Evolutionary conservation across 1,140 invertebrate genomes (phyloP).

Genomic region (Andrena cerasifolii): DNA sequence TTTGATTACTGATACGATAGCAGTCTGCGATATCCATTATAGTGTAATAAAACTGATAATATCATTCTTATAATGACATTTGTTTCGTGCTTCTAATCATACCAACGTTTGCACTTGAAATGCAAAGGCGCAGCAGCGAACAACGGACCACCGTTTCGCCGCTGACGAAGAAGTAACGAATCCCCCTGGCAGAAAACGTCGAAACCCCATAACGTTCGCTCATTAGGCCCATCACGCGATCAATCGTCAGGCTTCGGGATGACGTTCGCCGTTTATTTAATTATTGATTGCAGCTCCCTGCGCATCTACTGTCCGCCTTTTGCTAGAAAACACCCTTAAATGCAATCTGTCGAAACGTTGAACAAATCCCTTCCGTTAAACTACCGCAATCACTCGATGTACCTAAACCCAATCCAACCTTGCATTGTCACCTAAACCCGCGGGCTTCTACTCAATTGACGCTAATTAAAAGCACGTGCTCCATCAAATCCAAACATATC

Average conservation of each 20-base stretch:
- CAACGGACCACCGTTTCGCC: background rate
- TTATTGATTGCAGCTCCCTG: conserved; percentile 51
- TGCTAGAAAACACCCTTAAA: conserved; percentile 45
- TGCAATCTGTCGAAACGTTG: background rate
- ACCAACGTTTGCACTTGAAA: too few species aligned
- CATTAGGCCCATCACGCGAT: conserved; percentile 16
- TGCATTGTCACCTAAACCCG: too few species aligned
- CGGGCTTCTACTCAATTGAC: too few species aligned
- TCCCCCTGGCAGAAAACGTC: background rate
- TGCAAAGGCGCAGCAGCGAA: background rate
- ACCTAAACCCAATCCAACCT: too few species aligned
- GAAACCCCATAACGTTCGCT: conserved; percentile 44
- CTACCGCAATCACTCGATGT: too few species aligned
- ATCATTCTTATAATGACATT: too few species aligned
- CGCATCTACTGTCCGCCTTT: conserved; percentile 2
- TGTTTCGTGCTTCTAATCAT: too few species aligned
- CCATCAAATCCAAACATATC: background rate
- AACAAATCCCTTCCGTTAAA: background rate
- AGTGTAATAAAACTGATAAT: too few species aligned
- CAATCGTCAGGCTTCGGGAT: conserved; percentile 55
- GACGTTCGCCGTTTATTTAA: conserved; percentile 57
- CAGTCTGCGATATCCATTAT: too few species aligned
- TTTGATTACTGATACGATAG: too few species aligned
- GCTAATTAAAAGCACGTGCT: background rate
- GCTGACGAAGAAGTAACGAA: background rate